Evolutionary conservation across 2,888 invertebrate genomes (phyloP).

Genomic region (Myopa testacea): DNA sequence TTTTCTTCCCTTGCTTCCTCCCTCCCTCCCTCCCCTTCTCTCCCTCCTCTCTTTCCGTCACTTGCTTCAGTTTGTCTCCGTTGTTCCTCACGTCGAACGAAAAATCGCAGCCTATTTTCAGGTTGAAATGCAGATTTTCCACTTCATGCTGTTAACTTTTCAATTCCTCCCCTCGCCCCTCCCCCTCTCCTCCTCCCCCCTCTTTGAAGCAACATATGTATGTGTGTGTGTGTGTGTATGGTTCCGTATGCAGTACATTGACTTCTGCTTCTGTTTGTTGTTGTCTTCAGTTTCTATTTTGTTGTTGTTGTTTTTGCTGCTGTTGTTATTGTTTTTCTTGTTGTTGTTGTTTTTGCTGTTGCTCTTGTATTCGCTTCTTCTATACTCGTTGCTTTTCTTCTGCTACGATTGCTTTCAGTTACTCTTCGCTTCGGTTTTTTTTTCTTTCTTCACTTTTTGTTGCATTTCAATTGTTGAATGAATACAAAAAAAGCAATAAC

Average conservation of each 20-base stretch:
- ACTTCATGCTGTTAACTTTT: constrained; percentile 40
- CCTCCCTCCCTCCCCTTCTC: background rate
- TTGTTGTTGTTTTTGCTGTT: background rate
- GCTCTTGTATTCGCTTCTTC: constrained; percentile 30
- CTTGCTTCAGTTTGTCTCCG: constrained; percentile 8
- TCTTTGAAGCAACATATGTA: constrained; percentile 24
- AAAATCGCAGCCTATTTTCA: constrained; percentile 37
- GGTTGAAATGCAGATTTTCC: constrained; percentile 35
- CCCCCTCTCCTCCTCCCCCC: too few relatives aligned
- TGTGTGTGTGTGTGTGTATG: constrained; percentile 9
- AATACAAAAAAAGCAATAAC: constrained; percentile 31
- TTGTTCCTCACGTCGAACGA: constrained; percentile 2
- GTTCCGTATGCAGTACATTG: constrained; percentile 19
- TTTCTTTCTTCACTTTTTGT: constrained; percentile 16
- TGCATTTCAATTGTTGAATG: constrained; percentile 37
- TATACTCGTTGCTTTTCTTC: constrained; percentile 1
- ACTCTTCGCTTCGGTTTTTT: constrained; percentile 1
- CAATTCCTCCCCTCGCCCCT: constrained; percentile 39
- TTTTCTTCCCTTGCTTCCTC: background rate
- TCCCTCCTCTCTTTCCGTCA: background rate
- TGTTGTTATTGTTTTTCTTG: constrained; percentile 13
- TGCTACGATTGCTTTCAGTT: constrained; percentile 28
- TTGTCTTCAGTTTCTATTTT: constrained; percentile 24
- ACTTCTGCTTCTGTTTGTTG: constrained; percentile 20
- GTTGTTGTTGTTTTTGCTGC: background rate